Conservation (phyloP, 2,888 invertebrate species). For the Drosophila paranaensis region DNA sequence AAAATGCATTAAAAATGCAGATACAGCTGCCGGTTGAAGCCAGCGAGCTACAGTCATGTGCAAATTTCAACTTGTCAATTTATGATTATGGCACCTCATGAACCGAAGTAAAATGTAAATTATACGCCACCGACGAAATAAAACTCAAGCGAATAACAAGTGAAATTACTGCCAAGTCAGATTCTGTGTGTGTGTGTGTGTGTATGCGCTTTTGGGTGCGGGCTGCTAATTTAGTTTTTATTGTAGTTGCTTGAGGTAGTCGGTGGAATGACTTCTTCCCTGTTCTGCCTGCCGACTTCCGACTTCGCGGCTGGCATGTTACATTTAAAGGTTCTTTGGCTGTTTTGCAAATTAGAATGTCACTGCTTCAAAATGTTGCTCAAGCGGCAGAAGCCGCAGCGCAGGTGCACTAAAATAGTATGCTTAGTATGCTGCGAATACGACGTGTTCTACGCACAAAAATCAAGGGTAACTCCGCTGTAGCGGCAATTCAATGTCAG, state of each 20-base stretch:
- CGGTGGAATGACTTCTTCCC: slow-evolving; percentile 44
- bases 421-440: slow-evolving; percentile 33
- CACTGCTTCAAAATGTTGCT: slow-evolving; percentile 41
- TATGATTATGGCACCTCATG: slow-evolving; percentile 81
- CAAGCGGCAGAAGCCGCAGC: slow-evolving; percentile 53
- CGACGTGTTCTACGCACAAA: slow-evolving; percentile 34
- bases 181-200: slow-evolving; percentile 4
- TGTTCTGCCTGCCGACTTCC: slow-evolving; percentile 8
- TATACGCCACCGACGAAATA: slow-evolving; percentile 70
- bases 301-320: slow-evolving; percentile 46
- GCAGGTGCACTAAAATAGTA: slow-evolving; percentile 69
- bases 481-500: slow-evolving; percentile 28
- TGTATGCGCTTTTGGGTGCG: slow-evolving; percentile 38
- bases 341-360: slow-evolving; percentile 76
- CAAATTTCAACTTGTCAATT: slow-evolving; percentile 80
- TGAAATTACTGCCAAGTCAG: slow-evolving; percentile 58
- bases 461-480: slow-evolving; percentile 26
- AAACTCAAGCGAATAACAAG: slow-evolving; percentile 74
- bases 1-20: slow-evolving; percentile 76
- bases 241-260: slow-evolving; percentile 60
- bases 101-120: slow-evolving; percentile 78
- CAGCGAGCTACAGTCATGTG: slow-evolving; percentile 59
- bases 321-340: slow-evolving; percentile 70
- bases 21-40: slow-evolving; percentile 51
- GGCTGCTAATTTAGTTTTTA: slow-evolving; percentile 65